A percentile compares a stretch with the other conserved stretches of the same genome.
Conservation (phyloP, 1,140 invertebrate genomes). For the Anastatus disparis region DNA sequence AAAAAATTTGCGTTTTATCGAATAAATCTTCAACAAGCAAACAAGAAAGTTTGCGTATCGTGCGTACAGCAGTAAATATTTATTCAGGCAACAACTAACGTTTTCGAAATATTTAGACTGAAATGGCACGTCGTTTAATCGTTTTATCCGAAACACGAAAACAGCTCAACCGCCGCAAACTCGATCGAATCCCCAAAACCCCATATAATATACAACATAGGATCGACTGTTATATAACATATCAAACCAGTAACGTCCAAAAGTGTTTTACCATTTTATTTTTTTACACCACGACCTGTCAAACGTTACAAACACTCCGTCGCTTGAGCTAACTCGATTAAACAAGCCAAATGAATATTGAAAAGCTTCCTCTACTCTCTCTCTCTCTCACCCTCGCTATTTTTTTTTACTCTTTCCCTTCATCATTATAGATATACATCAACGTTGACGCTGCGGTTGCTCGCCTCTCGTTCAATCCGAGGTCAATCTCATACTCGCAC, state of each 20-base stretch:
- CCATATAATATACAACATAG: background rate
- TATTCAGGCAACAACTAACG: background rate
- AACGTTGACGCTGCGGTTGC: no score
- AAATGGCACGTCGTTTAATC: conserved; percentile 21
- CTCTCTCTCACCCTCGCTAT: background rate
- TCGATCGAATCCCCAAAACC: background rate
- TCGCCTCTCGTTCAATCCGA: no score
- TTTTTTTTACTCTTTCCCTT: background rate
- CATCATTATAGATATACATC: background rate
- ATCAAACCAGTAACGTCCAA: no score
- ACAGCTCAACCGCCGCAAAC: conserved; percentile 6
- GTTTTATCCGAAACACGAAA: conserved; percentile 28
- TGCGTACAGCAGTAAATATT: conserved; percentile 2
- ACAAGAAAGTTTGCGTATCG: background rate
- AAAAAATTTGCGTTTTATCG: background rate
- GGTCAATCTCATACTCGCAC: no score
- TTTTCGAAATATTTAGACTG: conserved; percentile 8
- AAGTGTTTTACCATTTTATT: background rate
- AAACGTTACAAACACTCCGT: background rate
- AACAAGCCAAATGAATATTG: conserved; percentile 34
- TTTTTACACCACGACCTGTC: conserved; percentile 7
- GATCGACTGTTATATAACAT: no score
- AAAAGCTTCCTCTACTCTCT: background rate
- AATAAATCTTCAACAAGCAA: background rate
- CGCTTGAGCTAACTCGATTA: conserved; percentile 11